Evolutionary conservation across 2,113 vertebrate species (phyloP).

Genomic region (Stigmatopora argus): DNA sequence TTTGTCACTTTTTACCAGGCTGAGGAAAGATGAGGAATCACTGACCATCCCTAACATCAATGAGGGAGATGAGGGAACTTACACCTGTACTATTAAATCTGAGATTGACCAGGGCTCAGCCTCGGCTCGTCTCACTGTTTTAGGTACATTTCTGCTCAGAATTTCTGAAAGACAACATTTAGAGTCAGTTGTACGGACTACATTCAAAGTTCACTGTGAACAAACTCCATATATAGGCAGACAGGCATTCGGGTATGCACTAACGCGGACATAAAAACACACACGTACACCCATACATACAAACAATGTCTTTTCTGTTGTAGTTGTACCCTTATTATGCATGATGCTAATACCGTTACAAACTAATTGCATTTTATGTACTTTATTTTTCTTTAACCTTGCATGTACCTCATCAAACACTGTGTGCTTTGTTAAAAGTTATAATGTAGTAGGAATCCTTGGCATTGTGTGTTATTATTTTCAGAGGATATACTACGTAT

Average conservation of each 20-base stretch:
- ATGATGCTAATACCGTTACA: background rate
- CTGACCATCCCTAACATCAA: conserved; percentile 79
- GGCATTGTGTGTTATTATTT: background rate
- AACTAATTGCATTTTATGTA: background rate
- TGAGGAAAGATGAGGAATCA: conserved; percentile 83
- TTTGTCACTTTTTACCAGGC: conserved; percentile 54
- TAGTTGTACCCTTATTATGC: background rate
- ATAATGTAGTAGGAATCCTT: background rate
- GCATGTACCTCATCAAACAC: background rate
- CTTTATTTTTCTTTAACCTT: conserved; percentile 7
- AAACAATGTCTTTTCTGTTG: background rate
- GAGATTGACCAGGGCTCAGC: conserved; percentile 87
- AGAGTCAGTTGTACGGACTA: background rate
- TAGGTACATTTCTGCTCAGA: conserved; percentile 70
- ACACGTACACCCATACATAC: background rate
- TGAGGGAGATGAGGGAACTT: conserved; percentile 84
- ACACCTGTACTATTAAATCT: conserved; percentile 82
- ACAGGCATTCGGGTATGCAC: no score
- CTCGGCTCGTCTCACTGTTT: conserved; percentile 85
- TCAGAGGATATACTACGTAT: background rate
- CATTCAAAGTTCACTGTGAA: background rate
- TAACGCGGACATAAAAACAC: no score
- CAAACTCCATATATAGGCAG: background rate
- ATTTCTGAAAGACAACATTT: background rate
- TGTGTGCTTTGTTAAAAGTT: conserved; percentile 4